Base-by-base conservation (phyloP, 2,888 invertebrate genomes). In the Dione juno region DNA sequence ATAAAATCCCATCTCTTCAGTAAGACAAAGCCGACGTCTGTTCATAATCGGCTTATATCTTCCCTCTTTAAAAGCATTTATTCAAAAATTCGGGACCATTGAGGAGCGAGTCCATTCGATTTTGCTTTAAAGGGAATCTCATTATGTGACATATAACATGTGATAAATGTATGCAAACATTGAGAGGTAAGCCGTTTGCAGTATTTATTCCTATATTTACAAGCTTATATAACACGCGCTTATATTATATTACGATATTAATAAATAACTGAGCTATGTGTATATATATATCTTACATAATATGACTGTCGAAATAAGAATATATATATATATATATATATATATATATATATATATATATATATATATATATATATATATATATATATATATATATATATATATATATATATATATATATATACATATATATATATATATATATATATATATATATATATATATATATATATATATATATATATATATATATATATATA, bases 1-100 rank as follows among this genome's bases (percentile, higher is more conserved):
- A 73, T 75, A 76, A 79, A 82, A 79, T 79, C 77, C 80, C 80
- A 72, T 77, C 74, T 74, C 77, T 80, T 79, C 77, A 77, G 77
- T 78, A 81, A 80, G 81, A 82, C 77, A 80, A 79, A 79, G 78
- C 80, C 78, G 76, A 79, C 81, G 81, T 82, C 83, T 84, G 84
- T 79, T 84, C 79, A 81, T 88, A 89, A 88, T 88, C 87, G 83
- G 86, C 85, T 88, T 88, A 86, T 78, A 81, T 80, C 78, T 78
- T 77, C 76, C 81, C 78, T 74, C 75, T 75, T 76, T 77, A 74
- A 75, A 79, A 77, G 78, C 76, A 79, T 80, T 80, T 80, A 80
- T 78, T 79, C 77, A 80, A 77, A 78, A 76, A 77, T 75, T 77
- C 73, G 72, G 73, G 75, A 75, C 77, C 76, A 76, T 75, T 74